Percentiles rank a stretch among this genome's conserved stretches.
Evolutionary conservation across 2,113 vertebrate species (phyloP).

Genomic region (Empidonax alnorum): DNA sequence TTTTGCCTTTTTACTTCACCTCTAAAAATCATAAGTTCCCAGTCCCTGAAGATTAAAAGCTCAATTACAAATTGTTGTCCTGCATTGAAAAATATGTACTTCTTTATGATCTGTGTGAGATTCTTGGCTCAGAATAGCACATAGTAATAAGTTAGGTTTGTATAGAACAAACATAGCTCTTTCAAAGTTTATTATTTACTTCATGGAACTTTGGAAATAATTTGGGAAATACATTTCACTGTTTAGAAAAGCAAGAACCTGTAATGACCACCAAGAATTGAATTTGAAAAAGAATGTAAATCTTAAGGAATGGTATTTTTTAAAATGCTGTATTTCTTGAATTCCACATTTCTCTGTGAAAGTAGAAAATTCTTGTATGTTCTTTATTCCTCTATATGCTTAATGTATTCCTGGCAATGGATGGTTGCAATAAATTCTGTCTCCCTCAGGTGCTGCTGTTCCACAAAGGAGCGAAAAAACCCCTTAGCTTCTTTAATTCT

Average conservation of each 20-base stretch:
- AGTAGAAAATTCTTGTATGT: not conserved
- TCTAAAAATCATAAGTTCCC: not conserved
- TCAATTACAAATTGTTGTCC: not conserved
- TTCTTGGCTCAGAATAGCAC: not conserved
- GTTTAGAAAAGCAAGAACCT: not conserved
- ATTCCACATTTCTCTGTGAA: not conserved
- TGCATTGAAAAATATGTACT: not conserved
- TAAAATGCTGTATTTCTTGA: not conserved
- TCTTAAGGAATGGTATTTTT: not conserved
- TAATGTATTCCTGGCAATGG: not conserved
- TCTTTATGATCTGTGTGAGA: not conserved
- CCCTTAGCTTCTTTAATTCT: not conserved
- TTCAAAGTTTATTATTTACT: not conserved
- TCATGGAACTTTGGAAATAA: not conserved
- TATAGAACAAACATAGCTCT: not conserved
- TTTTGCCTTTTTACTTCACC: not conserved
- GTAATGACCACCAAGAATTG: not conserved
- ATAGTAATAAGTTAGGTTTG: not conserved
- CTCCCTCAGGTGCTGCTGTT: not conserved
- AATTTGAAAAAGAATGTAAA: not conserved
- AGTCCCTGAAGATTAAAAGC: not conserved
- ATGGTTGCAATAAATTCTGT: constrained; percentile 11
- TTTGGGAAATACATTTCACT: not conserved
- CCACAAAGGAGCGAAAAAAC: not conserved
- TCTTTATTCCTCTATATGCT: not conserved